These are phyloP conservation scores for Myotis daubentonii DNA, from an alignment of 2,797 vertebrate species.

Conservation along the genomic window DNA sequence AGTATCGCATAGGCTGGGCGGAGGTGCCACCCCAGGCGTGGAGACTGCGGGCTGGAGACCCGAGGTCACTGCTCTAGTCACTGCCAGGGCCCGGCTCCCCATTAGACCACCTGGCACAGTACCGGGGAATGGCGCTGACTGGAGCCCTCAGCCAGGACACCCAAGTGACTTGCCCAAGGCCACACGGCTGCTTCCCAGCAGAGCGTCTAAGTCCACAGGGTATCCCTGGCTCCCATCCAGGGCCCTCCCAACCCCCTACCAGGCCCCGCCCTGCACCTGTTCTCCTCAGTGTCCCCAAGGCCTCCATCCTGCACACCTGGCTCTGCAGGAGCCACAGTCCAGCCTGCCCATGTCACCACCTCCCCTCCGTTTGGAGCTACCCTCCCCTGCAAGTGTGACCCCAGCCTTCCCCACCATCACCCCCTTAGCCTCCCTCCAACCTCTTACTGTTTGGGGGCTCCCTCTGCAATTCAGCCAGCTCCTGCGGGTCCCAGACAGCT, in stretches of 20 bases:
- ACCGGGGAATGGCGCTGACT: rapidly evolving
- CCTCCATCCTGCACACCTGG: not conserved
- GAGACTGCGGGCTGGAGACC: not conserved
- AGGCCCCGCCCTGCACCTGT: rapidly evolving
- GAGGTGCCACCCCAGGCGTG: not conserved
- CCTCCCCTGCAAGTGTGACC: rapidly evolving
- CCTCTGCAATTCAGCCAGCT: not conserved
- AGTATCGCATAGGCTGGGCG: rapidly evolving
- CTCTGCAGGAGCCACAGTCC: rapidly evolving
- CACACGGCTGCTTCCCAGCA: not conserved
- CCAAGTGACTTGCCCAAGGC: not conserved
- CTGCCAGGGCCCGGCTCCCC: not conserved
- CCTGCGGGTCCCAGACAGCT: rapidly evolving
- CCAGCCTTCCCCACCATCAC: not conserved
- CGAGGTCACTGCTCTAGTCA: not conserved
- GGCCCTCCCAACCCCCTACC: not conserved
- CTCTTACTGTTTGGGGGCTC: not conserved
- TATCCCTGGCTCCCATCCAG: not conserved
- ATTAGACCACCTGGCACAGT: not conserved
- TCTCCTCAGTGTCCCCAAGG: not conserved
- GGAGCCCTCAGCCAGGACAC: not conserved
- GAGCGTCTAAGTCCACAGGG: not conserved
- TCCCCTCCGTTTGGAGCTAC: not conserved
- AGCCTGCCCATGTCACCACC: not conserved
- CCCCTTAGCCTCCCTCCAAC: not conserved